Percentiles rank a stretch among this genome's conserved stretches.
Conservation (phyloP, 2,888 invertebrate genomes). For the Pollenia amentaria region DNA sequence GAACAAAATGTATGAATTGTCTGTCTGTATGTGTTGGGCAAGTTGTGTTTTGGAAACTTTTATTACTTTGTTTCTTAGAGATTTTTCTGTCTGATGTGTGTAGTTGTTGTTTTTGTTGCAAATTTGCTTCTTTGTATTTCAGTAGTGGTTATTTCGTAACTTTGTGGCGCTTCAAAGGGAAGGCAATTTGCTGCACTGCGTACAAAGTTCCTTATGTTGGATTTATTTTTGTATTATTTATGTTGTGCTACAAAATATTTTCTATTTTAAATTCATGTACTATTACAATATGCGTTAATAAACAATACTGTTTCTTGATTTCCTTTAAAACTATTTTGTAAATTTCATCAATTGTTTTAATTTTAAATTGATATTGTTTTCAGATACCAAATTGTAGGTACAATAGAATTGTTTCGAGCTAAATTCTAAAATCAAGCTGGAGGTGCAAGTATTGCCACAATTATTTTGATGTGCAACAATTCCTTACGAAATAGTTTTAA, state of each 20-base stretch:
- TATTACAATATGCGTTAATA: not conserved
- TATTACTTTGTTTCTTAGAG: slow-evolving; percentile 10
- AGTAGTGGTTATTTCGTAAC: not conserved
- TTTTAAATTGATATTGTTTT: not conserved
- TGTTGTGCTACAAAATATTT: not conserved
- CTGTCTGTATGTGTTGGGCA: not conserved
- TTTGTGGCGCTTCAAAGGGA: slow-evolving; percentile 23
- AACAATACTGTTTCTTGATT: not conserved
- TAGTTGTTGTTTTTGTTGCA: slow-evolving; percentile 9
- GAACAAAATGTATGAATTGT: slow-evolving; percentile 16
- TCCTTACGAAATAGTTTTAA: not conserved
- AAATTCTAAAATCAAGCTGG: not conserved
- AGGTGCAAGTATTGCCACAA: not conserved
- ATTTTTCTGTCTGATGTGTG: not conserved
- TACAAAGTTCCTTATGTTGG: slow-evolving; percentile 11
- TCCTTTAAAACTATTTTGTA: slow-evolving; percentile 6
- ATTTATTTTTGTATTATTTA: slow-evolving; percentile 4
- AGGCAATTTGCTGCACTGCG: slow-evolving; percentile 22
- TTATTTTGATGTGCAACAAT: too few relatives aligned
- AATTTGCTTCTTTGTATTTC: slow-evolving; percentile 30
- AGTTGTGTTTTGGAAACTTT: slow-evolving; percentile 25
- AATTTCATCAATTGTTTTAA: slow-evolving; percentile 4
- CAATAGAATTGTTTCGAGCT: not conserved
- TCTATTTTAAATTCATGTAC: not conserved
- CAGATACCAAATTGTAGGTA: not conserved